phyloP scores from a whole-genome alignment of 2,113 vertebrate genomes.

The Urocolius indicus region DNA sequence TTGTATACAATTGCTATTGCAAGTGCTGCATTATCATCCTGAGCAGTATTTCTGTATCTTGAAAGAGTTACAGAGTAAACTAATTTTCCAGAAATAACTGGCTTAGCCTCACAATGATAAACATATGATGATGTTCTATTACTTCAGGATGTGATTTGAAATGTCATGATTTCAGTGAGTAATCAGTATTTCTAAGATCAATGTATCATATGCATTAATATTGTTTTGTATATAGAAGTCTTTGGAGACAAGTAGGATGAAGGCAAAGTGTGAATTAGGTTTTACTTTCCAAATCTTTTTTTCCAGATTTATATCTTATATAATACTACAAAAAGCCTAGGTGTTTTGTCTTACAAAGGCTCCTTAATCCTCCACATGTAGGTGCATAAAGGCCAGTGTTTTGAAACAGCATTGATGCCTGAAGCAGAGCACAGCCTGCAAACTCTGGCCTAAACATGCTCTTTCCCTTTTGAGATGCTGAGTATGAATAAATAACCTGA shows the following conservation, averaged over 20 bases:
- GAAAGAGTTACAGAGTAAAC: background rate
- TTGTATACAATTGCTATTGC: conserved; percentile 9
- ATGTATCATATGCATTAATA: background rate
- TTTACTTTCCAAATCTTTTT: background rate
- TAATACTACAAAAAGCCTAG: background rate
- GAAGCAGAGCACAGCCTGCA: background rate
- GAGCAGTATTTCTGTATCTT: background rate
- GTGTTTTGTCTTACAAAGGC: background rate
- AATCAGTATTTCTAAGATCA: background rate
- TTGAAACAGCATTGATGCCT: background rate
- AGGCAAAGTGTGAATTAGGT: background rate
- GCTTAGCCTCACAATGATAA: conserved; percentile 11
- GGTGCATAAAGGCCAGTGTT: background rate
- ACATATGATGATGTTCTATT: background rate
- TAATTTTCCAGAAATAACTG: background rate
- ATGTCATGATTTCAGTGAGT: background rate
- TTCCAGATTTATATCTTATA: background rate
- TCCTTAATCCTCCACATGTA: background rate
- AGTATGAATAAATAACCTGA: conserved; percentile 2
- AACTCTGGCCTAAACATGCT: background rate
- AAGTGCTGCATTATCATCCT: background rate
- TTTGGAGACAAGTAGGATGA: background rate
- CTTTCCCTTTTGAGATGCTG: background rate
- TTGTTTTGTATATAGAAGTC: background rate
- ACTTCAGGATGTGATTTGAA: background rate